Base-by-base conservation (phyloP, 2,113 vertebrate species). In the Lates calcarifer region DNA sequence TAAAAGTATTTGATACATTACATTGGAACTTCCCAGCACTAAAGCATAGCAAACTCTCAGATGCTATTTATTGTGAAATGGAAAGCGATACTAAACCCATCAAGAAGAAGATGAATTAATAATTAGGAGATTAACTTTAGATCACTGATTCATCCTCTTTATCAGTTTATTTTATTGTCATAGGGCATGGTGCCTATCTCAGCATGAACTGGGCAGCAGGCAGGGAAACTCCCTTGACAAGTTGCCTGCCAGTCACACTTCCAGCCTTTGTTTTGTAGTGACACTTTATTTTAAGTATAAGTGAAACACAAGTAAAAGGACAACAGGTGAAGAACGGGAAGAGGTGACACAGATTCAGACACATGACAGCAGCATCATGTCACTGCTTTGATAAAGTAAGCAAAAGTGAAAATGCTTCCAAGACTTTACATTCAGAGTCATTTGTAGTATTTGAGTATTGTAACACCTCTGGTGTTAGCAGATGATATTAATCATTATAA, bases 291-390 rank as follows among this genome's bases (percentile, higher is more conserved):
- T 53, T 47, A 9, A 1, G 6, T 6, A 8, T 2, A 8, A 22
- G 45, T 8, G 45, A 49, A n/a, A 22, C 20, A 22, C 49, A 63
- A 62, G 58, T 22, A 0, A 0, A 31, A 35, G 57, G 28, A 45
- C 62, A 66, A 8, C 41, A 31, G 79, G 79, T 73, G 61, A 29
- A 60, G 39, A 29, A 47, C 35, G 39, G 24, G 51, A 29, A 22
- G 7, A 47, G 57, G 45, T 28, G 73, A 57, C 28, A 49, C 29
- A 55, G 15, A 24, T 47, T 58, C n/a, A n/a, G 56, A 14, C 26
- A 63, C n/a, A 35, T 51, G 31, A 78, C 24, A 41, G 49, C 26
- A 58, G 5, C n/a, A 58, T 41, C 28, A 37, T 31, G 13, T 49
- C 24, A 41, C 15, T 55, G 26, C 10, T 60, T 35, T 29, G n/a